phyloP scores from a whole-genome alignment of 23 tunicate genomes.

The Clavelina lepadiformis region DNA sequence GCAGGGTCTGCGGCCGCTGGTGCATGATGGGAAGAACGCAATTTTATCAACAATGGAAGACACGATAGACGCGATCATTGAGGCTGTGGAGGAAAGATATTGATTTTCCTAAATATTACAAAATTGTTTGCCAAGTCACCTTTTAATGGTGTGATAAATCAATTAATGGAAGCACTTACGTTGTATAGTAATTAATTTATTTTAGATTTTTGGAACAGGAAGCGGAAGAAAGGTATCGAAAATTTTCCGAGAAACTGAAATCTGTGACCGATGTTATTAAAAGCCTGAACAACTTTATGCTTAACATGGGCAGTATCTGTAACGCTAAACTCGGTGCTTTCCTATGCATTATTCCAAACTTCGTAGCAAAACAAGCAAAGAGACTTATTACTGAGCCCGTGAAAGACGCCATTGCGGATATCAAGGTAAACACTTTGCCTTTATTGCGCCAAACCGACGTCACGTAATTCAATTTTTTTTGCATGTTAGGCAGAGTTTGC shows the following conservation, averaged over 20 bases:
- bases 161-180: too few relatives aligned
- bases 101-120: too few relatives aligned
- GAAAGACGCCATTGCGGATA: slow-evolving; percentile 21
- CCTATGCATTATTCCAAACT: slow-evolving; percentile 64
- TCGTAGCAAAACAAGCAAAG: slow-evolving; percentile 60
- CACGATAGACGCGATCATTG: slow-evolving; percentile 55
- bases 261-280: slow-evolving; percentile 22
- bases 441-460: too few relatives aligned
- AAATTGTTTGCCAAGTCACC: too few relatives aligned
- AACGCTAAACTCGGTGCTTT: slow-evolving; percentile 40
- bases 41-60: slow-evolving; percentile 67
- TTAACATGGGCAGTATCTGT: slow-evolving; percentile 45
- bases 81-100: slow-evolving; percentile 81
- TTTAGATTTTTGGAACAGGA: slow-evolving; percentile 22
- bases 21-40: slow-evolving; percentile 49
- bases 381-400: slow-evolving; percentile 42
- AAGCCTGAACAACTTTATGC: slow-evolving; percentile 37
- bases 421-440: too few relatives aligned
- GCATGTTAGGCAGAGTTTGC: slow-evolving; percentile 34
- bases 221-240: slow-evolving; percentile 49
- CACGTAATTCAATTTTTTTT: slow-evolving; percentile 1
- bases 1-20: slow-evolving; percentile 46
- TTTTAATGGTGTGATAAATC: too few relatives aligned
- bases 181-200: too few relatives aligned
- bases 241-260: slow-evolving; percentile 38